These are phyloP conservation scores for Crambe crambe DNA, from an alignment of 37 sponge, comb jelly and placozoan genomes.

Conservation along the genomic window DNA sequence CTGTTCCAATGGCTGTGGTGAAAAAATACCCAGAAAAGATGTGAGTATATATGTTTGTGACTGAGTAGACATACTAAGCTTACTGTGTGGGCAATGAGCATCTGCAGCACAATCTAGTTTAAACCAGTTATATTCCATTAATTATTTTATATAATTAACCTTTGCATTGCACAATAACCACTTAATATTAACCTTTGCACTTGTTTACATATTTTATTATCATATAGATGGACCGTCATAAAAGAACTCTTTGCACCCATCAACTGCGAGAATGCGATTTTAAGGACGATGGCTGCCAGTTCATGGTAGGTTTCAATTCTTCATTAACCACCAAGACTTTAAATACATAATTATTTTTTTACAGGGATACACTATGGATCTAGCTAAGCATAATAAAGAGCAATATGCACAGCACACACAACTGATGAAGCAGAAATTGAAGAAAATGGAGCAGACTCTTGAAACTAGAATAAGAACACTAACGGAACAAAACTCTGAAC, in stretches of 20 bases:
- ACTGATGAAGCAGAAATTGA: background rate
- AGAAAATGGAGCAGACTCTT: background rate
- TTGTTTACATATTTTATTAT: background rate
- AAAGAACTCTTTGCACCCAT: constrained; percentile 6
- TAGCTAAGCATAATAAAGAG: constrained; percentile 23
- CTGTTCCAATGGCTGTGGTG: constrained; percentile 61
- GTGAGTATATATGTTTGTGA: constrained; percentile 19
- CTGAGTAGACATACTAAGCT: background rate
- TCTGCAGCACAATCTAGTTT: no score
- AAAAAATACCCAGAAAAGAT: constrained; percentile 46
- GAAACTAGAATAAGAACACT: background rate
- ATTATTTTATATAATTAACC: background rate
- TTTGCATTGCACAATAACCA: background rate
- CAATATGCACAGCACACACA: constrained; percentile 26
- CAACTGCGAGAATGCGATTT: constrained; percentile 27
- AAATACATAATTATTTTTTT: background rate
- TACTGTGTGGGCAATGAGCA: no score
- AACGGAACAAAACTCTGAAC: background rate
- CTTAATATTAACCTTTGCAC: background rate
- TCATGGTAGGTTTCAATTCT: constrained; percentile 34
- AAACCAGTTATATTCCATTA: background rate
- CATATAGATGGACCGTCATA: background rate
- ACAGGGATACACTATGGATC: constrained; percentile 34
- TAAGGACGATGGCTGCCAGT: constrained; percentile 26
- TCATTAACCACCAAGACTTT: background rate